Evolutionary conservation across 2,888 invertebrate genomes (phyloP).

Genomic region (Drosophila flavopinicola): DNA sequence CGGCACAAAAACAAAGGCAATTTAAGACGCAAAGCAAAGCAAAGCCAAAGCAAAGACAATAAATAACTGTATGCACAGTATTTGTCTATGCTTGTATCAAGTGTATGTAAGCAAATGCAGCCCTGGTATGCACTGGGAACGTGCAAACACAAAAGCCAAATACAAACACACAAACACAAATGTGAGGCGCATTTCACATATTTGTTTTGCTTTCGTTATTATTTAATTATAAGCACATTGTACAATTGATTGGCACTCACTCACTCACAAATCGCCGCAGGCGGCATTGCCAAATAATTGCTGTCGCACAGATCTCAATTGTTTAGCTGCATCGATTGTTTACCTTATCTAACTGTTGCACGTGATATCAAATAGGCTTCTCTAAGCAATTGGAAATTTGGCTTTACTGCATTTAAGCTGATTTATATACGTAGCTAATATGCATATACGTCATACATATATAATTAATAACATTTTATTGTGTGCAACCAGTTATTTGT

Average conservation of each 20-base stretch:
- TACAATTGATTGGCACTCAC: conserved; percentile 41
- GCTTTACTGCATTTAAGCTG: too few relatives aligned
- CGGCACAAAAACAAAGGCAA: conserved; percentile 10
- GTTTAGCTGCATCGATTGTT: conserved; percentile 5
- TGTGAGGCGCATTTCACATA: too few relatives aligned
- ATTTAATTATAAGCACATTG: conserved; percentile 16
- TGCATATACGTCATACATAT: background rate
- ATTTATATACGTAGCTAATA: too few relatives aligned
- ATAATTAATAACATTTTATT: conserved; percentile 7
- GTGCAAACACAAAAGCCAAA: conserved; percentile 17
- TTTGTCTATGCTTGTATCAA: background rate
- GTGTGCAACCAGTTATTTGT: conserved; percentile 23
- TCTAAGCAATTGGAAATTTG: too few relatives aligned
- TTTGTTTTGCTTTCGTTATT: conserved; percentile 3
- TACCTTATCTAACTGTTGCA: conserved; percentile 29
- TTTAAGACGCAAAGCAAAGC: background rate
- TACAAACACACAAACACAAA: too few relatives aligned
- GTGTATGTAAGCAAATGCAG: conserved; percentile 21
- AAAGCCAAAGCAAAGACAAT: conserved; percentile 37
- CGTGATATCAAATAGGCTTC: conserved; percentile 18
- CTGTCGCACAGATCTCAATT: conserved; percentile 23
- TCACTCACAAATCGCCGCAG: conserved; percentile 12
- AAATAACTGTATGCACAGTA: conserved; percentile 16
- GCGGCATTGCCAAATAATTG: conserved; percentile 60
- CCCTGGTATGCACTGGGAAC: conserved; percentile 45